Evolutionary conservation across 1,140 invertebrate genomes (phyloP), one percentile per base, ranked within the genome.

Genomic region (Nephotettix cincticeps): DNA sequence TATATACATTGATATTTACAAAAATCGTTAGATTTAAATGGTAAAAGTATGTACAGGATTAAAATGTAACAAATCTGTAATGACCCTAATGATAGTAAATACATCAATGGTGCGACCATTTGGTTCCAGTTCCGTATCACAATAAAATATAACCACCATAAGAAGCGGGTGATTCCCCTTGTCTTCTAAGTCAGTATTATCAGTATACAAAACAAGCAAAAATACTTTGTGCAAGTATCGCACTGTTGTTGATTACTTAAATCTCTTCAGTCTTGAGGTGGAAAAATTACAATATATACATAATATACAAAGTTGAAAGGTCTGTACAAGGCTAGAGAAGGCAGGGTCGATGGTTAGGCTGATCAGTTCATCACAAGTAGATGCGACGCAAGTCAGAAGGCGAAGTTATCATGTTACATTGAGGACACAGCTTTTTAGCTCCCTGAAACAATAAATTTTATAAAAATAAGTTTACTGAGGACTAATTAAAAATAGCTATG

Each of bases 361-460:
- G 73, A 75, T 72, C 71, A 36, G 61, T 71, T 73, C 74, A 79
- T 90, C 86, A 97, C 86, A 97, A 90, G 81, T 94, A 97, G 79
- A 97, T 95, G 76, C 91, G 86, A 73, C 95, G 84, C 65, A 97
- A 82, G 83, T 97, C 93, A 72, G 90, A 85, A 21, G 94, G 89
- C 1, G 93, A 93, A 36, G 95, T 97, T 74, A 97, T 97, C 82
- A 93, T 93, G 83, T 96, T 97, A 81, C 95, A 97, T 79, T 97
- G 95, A 0, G 95, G 95, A 81, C 95, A 98, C 25, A 97, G 86
- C 78, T 96, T 97, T 83, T 96, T 96, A 0, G 92, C 91, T 30
- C 93, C 91, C 47, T 51, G 47, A n/a, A 51, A 51, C 47, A 51
- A 51, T 17, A 19, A 40, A 40, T n/a, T n/a, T n/a, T n/a, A n/a